phyloP scores from a whole-genome alignment of 1,140 invertebrate genomes.

The Diprion similis region DNA sequence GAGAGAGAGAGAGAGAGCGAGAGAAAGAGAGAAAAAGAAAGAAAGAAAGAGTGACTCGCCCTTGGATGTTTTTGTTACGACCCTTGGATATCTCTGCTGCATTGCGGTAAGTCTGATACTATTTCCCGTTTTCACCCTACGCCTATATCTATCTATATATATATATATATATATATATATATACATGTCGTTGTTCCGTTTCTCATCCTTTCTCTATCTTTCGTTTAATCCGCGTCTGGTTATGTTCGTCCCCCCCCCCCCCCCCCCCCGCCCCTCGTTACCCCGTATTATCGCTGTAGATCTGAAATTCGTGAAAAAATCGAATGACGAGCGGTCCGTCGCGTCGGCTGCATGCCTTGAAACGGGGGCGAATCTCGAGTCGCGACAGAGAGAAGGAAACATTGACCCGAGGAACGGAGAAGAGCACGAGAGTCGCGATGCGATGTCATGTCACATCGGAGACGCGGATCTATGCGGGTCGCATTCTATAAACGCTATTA shows the following conservation, averaged over 20 bases:
- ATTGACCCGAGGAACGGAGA: too few species aligned
- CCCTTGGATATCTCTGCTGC: not conserved
- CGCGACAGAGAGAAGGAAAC: too few species aligned
- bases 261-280: constrained; percentile 25
- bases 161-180: constrained; percentile 19
- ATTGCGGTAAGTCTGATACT: constrained; percentile 2
- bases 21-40: not conserved
- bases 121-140: not conserved
- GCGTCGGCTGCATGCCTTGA: too few species aligned
- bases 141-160: constrained; percentile 17
- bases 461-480: too few species aligned
- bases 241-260: constrained; percentile 23
- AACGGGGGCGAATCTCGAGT: too few species aligned
- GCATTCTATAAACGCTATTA: too few species aligned
- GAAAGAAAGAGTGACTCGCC: not conserved
- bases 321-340: too few species aligned
- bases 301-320: too few species aligned
- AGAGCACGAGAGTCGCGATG: too few species aligned
- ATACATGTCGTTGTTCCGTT: constrained; percentile 18
- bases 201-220: constrained; percentile 3
- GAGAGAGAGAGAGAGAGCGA: not conserved
- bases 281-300: constrained; percentile 11
- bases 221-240: constrained; percentile 2
- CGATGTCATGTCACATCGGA: too few species aligned
- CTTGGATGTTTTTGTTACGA: not conserved